A percentile compares a stretch with the other conserved stretches of the same genome.
These are phyloP conservation scores for Drosophila pectinifera DNA, from an alignment of 1,140 invertebrate genomes.

Conservation along the genomic window DNA sequence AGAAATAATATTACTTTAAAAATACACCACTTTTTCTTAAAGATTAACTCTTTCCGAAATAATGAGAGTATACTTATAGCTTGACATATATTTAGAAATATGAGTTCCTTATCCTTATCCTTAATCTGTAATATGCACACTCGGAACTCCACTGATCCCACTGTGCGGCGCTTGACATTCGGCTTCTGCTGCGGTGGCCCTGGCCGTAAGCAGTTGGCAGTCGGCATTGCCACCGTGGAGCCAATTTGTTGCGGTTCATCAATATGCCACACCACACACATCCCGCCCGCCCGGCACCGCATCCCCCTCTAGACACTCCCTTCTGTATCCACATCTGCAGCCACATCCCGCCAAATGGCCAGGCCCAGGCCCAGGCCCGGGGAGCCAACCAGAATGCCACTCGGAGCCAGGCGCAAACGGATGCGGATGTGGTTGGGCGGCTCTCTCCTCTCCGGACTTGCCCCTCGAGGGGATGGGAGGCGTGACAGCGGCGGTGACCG, in stretches of 20 bases:
- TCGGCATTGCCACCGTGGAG: constrained; percentile 59
- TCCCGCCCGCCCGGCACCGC: constrained; percentile 12
- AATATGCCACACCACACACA: constrained; percentile 75
- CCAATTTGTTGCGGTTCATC: constrained; percentile 81
- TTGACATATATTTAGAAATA: too few relatives aligned
- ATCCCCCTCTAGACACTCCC: constrained; percentile 8
- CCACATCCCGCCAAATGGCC: constrained; percentile 36
- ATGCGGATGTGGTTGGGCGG: constrained; percentile 52
- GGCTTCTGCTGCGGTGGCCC: constrained; percentile 27
- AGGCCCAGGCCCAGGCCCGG: constrained; percentile 6
- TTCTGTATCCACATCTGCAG: constrained; percentile 21
- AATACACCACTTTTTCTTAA: not conserved
- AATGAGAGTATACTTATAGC: too few relatives aligned
- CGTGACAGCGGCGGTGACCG: constrained; percentile 11
- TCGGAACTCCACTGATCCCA: constrained; percentile 4
- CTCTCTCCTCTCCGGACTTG: constrained; percentile 1
- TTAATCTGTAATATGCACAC: not conserved
- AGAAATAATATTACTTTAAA: too few relatives aligned
- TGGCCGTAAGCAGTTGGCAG: constrained; percentile 18
- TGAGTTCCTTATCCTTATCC: too few relatives aligned
- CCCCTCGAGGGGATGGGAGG: constrained; percentile 1
- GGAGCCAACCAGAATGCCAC: constrained; percentile 65
- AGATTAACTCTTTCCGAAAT: rapidly evolving
- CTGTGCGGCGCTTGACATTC: constrained; percentile 48
- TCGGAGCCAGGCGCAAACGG: constrained; percentile 49